Conservation (phyloP, 1,140 invertebrate species). For the Phocides pigmalion region DNA sequence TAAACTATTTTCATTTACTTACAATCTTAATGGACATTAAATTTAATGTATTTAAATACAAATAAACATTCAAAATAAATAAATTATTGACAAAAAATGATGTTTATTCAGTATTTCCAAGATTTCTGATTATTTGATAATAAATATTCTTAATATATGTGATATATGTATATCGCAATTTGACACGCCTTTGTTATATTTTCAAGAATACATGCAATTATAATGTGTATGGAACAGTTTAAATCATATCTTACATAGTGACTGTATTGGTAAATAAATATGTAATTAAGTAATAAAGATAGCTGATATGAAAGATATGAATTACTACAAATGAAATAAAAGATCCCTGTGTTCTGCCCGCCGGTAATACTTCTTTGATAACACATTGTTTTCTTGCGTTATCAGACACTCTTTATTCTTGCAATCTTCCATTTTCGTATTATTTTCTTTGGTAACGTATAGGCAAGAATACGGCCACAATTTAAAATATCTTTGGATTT, state of each 20-base stretch:
- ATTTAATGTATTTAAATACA: too few relatives aligned
- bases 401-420: conserved; percentile 49
- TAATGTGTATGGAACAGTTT: too few relatives aligned
- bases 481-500: conserved; percentile 37
- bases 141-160: too few relatives aligned
- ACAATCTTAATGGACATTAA: too few relatives aligned
- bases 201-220: not conserved
- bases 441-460: conserved; percentile 11
- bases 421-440: conserved; percentile 49
- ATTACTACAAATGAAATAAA: conserved; percentile 7
- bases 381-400: conserved; percentile 46
- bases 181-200: not conserved
- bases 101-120: not conserved
- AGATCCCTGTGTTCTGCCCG: conserved; percentile 70
- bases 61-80: too few relatives aligned
- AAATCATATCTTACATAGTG: conserved; percentile 7
- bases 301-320: conserved; percentile 12
- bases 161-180: not conserved
- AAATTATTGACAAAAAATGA: too few relatives aligned
- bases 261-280: conserved; percentile 10
- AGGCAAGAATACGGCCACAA: conserved; percentile 26
- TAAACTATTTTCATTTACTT: too few relatives aligned
- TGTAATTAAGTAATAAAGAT: too few relatives aligned
- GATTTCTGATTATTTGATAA: too few relatives aligned
- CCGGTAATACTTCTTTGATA: conserved; percentile 71